Percentiles rank a stretch among this genome's conserved stretches.
Conservation (phyloP, 2,797 vertebrate species). For the Cheirogaleus major region DNA sequence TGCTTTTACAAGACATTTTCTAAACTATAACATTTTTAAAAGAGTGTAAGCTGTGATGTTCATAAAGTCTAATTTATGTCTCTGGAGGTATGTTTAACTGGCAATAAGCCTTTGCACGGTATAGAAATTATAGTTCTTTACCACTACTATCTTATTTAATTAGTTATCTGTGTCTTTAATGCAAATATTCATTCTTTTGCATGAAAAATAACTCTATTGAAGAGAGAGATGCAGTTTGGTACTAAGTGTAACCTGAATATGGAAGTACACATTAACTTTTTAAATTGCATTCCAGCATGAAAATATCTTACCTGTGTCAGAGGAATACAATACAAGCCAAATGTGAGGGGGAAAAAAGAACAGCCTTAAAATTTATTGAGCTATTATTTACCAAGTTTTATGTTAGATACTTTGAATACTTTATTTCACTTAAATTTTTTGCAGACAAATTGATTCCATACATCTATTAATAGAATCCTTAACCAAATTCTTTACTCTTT, state of each 20-base stretch:
- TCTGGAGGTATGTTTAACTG: slow-evolving; percentile 47
- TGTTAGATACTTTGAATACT: background rate
- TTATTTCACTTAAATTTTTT: slow-evolving; percentile 11
- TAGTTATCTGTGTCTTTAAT: slow-evolving; percentile 50
- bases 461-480: background rate
- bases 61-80: slow-evolving; percentile 51
- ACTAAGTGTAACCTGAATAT: background rate
- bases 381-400: background rate
- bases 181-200: slow-evolving; percentile 40
- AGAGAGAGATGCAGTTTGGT: background rate
- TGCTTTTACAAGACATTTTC: slow-evolving; percentile 43
- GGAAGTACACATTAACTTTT: background rate
- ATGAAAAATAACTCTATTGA: background rate
- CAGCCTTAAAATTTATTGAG: background rate
- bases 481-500: background rate
- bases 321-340: background rate
- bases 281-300: background rate
- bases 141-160: slow-evolving; percentile 41
- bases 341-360: background rate
- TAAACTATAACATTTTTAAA: slow-evolving; percentile 24
- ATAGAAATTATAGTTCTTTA: slow-evolving; percentile 40
- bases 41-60: slow-evolving; percentile 19
- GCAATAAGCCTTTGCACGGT: slow-evolving; percentile 54
- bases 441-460: background rate
- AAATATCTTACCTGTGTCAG: background rate